Base-by-base conservation (phyloP, 92 coral and sea anemone species). In the Porites divaricata region DNA sequence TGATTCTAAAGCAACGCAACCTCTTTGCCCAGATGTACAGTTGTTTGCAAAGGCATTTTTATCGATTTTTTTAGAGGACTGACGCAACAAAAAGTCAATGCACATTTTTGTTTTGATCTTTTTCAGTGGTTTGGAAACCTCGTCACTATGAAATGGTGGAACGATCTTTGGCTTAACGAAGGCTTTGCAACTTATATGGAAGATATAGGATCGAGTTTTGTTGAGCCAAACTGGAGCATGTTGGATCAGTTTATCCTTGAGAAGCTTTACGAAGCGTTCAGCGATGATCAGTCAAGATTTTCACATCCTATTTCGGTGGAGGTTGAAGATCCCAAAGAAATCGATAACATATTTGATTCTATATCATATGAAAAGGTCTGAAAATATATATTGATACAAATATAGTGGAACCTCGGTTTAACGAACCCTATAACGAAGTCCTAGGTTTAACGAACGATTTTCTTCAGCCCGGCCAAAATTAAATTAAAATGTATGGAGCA, bases 111-210 rank as follows among this genome's bases (percentile, higher is more conserved):
- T 49, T 53, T 28, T 21, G 24, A 81, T 57, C 25, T 67, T 19
- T 67, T 19, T 15, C 74, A 95, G 98, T 95, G 98, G 98, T 95
- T 95, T 88, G 98, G 98, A 25, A 95, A 95, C 74, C 89, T 95
- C 67, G 98, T 90, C 49, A 95, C 98, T 13, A 95, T 95, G 98
- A 87, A 89, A 59, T 95, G 98, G 98, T 95, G 98, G 97, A 90
- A 89, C 23, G 97, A 93, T 66, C 82, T 95, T 24, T 95, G 98
- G 98, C 72, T 95, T 25, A 95, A 95, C 63, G 98, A 95, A 85
- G 98, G 96, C 9, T 95, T 95, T 89, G 98, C 98, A 8, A 88
- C 78, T 8, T 93, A 69, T 77, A 86, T 95, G 94, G 88, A 88
- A 51, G 67, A 15, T 72, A 19, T 87, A 14, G 98, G 93, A 59